These are phyloP conservation scores for Lophotis ruficrista DNA, from an alignment of 2,113 vertebrate species.

Conservation along the genomic window DNA sequence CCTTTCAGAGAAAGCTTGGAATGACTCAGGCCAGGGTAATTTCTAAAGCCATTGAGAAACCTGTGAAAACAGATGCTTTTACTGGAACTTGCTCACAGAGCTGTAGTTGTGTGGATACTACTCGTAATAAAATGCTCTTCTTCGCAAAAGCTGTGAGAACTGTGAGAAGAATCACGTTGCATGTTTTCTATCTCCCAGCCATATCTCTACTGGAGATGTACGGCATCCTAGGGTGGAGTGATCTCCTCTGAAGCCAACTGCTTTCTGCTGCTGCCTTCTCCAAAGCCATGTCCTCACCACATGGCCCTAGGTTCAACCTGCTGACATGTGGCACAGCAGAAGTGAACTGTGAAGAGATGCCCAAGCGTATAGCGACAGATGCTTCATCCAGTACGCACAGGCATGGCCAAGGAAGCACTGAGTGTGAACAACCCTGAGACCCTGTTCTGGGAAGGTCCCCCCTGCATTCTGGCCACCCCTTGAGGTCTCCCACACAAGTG, in stretches of 20 bases:
- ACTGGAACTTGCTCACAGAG: neutral
- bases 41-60: neutral
- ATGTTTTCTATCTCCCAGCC: neutral
- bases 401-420: neutral
- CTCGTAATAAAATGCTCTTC: neutral
- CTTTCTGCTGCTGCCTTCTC: neutral
- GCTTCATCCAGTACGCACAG: neutral
- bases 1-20: neutral
- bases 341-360: neutral
- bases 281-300: neutral
- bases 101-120: neutral
- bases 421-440: neutral
- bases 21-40: neutral
- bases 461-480: accelerated
- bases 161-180: neutral
- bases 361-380: neutral
- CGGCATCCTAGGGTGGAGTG: neutral
- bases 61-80: neutral
- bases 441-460: neutral
- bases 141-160: neutral
- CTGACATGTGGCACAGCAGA: accelerated
- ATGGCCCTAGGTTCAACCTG: accelerated
- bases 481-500: accelerated
- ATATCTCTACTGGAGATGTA: neutral
- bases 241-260: neutral